phyloP scores from a whole-genome alignment of 2,797 vertebrate species.

The Astyanax mexicanus region DNA sequence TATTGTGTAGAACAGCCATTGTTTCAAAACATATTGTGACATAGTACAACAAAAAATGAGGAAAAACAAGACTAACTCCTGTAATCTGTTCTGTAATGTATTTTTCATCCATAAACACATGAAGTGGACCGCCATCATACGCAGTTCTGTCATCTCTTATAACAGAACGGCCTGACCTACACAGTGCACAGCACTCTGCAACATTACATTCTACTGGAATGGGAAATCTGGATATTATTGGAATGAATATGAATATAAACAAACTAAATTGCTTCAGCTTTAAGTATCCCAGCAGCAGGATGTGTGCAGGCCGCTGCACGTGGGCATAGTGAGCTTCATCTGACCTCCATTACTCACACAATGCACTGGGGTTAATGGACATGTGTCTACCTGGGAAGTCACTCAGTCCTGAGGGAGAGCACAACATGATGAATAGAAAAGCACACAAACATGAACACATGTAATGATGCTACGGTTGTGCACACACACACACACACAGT shows the following conservation, averaged over 20 bases:
- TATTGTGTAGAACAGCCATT: no score
- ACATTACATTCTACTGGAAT: neutral
- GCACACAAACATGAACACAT: conserved; percentile 28
- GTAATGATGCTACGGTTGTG: neutral
- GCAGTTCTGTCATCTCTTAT: neutral
- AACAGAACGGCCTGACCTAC: no score
- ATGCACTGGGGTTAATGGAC: conserved; percentile 47
- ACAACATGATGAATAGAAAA: conserved; percentile 20
- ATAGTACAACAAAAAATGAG: no score
- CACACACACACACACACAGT: no score
- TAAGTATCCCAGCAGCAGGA: neutral
- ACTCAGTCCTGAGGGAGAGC: conserved; percentile 26
- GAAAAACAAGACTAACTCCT: no score
- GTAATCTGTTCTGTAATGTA: no score
- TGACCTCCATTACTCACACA: conserved; percentile 44
- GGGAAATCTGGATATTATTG: neutral
- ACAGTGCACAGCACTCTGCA: neutral
- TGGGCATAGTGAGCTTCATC: neutral
- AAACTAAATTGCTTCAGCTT: neutral
- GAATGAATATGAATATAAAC: neutral
- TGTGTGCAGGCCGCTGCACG: neutral
- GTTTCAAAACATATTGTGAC: no score
- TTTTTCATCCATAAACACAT: no score
- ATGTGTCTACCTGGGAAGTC: conserved; percentile 38
- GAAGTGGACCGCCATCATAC: neutral